Conservation (phyloP, 2,113 vertebrate species). For the Scomber japonicus region DNA sequence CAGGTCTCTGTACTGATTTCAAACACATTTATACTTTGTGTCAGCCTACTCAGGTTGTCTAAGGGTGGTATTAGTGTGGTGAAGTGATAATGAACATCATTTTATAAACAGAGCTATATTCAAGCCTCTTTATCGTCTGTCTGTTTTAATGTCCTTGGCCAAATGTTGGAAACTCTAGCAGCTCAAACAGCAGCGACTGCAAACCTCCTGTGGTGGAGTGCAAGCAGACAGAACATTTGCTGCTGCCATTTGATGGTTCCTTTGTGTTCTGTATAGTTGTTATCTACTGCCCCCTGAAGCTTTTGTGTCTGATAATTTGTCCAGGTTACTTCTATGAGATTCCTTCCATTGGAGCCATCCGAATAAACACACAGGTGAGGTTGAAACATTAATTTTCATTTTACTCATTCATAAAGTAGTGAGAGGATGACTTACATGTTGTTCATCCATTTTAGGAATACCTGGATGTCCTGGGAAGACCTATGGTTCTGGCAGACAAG, state of each 20-base stretch:
- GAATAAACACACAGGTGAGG: slow-evolving; percentile 97
- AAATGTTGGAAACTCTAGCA: slow-evolving; percentile 1
- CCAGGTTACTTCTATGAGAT: slow-evolving; percentile 99
- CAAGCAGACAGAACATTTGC: neutral
- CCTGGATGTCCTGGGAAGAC: slow-evolving; percentile 95
- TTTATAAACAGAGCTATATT: neutral
- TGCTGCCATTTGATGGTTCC: neutral
- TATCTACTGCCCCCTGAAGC: neutral
- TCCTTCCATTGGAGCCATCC: slow-evolving; percentile 97
- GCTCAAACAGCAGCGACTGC: neutral
- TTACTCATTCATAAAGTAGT: neutral
- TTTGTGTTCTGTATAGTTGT: too few species aligned
- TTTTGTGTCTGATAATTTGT: neutral
- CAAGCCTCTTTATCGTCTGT: neutral
- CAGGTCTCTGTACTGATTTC: too few species aligned
- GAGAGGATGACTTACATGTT: neutral
- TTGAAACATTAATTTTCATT: neutral
- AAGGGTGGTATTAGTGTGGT: neutral
- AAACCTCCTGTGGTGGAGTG: neutral
- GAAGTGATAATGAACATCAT: neutral
- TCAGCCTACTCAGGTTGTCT: neutral
- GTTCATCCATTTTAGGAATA: slow-evolving; percentile 88
- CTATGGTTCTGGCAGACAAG: slow-evolving; percentile 96
- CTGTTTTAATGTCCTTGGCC: slow-evolving; percentile 6
- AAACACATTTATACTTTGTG: too few species aligned